Evolutionary conservation across 2,797 vertebrate genomes (phyloP).

Genomic region (Crypturellus tataupa): DNA sequence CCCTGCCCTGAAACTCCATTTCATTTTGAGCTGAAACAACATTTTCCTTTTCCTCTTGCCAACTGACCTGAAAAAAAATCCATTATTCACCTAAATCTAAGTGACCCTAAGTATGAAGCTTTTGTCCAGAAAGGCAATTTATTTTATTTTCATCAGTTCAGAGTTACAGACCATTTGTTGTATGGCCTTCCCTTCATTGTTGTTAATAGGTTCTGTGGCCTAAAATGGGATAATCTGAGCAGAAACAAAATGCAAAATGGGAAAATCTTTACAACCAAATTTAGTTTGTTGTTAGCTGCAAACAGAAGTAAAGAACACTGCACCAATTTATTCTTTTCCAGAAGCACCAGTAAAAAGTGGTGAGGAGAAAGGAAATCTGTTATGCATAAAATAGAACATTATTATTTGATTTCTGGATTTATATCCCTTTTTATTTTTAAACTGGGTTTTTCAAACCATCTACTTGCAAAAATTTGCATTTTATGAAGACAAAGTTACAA

Average conservation of each 20-base stretch:
- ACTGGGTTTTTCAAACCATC: conserved; percentile 11
- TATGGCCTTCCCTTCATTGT: background rate
- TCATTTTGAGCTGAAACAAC: conserved; percentile 2
- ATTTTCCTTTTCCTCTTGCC: conserved; percentile 39
- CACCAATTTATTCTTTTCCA: background rate
- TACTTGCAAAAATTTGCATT: conserved; percentile 45
- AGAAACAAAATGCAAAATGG: background rate
- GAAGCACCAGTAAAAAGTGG: background rate
- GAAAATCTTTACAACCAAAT: background rate
- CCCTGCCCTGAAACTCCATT: conserved; percentile 10
- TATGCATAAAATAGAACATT: background rate
- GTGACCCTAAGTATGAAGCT: background rate
- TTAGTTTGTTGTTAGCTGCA: background rate
- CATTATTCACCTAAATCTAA: background rate
- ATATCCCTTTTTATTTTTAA: conserved; percentile 29
- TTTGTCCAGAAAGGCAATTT: conserved; percentile 29
- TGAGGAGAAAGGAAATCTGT: background rate
- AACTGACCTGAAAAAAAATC: conserved; percentile 30
- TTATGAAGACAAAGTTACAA: conserved; percentile 29
- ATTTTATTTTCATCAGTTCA: background rate
- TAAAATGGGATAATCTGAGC: background rate
- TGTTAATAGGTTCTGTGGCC: background rate
- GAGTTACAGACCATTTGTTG: conserved; percentile 3
- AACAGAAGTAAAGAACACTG: background rate
- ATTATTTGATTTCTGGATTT: conserved; percentile 4